phyloP scores from a whole-genome alignment of 2,797 vertebrate genomes.

The Otus scops region DNA sequence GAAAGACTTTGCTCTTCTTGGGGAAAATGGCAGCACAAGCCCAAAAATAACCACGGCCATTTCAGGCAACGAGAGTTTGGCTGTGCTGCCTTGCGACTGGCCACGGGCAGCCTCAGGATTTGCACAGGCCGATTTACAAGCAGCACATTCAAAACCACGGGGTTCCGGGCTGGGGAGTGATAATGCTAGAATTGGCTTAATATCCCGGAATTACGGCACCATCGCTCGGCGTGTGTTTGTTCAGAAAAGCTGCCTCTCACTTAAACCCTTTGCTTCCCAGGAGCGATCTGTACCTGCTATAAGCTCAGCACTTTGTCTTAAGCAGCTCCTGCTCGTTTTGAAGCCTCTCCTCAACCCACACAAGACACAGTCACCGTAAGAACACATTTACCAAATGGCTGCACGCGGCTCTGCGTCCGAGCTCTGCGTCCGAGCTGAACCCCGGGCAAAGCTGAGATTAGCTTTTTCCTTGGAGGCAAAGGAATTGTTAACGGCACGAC shows the following conservation, averaged over 20 bases:
- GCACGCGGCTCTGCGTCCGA: neutral
- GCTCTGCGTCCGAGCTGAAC: neutral
- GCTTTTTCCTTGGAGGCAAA: neutral
- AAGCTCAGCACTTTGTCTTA: neutral
- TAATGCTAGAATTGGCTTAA: neutral
- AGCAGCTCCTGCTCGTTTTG: neutral
- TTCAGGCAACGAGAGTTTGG: neutral
- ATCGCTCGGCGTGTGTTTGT: neutral
- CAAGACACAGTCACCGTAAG: accelerated
- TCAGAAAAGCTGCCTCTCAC: neutral
- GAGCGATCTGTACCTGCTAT: neutral
- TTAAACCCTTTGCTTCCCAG: neutral
- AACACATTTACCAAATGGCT: neutral
- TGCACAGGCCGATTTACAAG: neutral
- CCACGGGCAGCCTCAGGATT: neutral
- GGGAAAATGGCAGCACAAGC: accelerated
- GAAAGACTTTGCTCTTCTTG: neutral
- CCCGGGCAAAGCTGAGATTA: neutral
- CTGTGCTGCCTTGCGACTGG: neutral
- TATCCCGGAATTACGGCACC: neutral
- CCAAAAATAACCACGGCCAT: accelerated
- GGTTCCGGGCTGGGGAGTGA: neutral
- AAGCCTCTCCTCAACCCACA: neutral
- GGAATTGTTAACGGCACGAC: neutral
- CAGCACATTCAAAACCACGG: neutral